A percentile compares a stretch with the other conserved stretches of the same genome.
These are phyloP conservation scores for Apodemus agrarius DNA, from an alignment of 2,797 vertebrate genomes.

Conservation along the genomic window DNA sequence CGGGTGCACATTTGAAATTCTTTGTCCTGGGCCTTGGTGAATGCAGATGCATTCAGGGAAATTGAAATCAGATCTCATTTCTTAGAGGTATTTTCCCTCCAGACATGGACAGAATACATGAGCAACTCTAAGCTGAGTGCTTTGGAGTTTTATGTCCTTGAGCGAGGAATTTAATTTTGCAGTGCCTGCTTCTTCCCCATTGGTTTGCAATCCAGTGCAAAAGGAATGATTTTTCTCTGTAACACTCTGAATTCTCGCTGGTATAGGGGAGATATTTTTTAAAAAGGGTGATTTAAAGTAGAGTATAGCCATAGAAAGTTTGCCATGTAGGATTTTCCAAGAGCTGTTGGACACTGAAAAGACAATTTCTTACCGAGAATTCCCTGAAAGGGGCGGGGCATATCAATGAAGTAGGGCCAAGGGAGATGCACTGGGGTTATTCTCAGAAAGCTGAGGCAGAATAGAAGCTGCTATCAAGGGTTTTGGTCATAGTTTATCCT, in stretches of 20 bases:
- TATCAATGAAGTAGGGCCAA: too few species aligned
- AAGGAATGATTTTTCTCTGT: background rate
- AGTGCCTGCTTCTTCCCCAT: background rate
- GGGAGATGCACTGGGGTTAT: accelerated
- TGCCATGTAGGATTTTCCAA: background rate
- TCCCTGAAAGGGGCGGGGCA: background rate
- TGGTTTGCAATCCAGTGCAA: background rate
- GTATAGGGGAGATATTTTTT: background rate
- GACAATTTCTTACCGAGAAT: background rate
- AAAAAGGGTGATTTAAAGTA: background rate
- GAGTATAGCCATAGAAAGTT: background rate
- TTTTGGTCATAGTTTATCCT: accelerated
- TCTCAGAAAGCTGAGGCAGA: too few species aligned
- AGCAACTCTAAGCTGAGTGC: background rate
- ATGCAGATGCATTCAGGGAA: background rate
- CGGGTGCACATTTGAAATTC: background rate
- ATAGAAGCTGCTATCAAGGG: accelerated
- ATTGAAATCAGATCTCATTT: background rate
- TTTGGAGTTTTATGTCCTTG: background rate
- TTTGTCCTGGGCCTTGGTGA: background rate
- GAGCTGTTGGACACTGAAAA: background rate
- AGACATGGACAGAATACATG: background rate
- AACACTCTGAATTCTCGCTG: too few species aligned
- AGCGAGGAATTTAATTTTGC: background rate
- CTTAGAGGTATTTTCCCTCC: accelerated